phyloP scores from a whole-genome alignment of 2,888 invertebrate genomes.

The Poecilus cupreus region DNA sequence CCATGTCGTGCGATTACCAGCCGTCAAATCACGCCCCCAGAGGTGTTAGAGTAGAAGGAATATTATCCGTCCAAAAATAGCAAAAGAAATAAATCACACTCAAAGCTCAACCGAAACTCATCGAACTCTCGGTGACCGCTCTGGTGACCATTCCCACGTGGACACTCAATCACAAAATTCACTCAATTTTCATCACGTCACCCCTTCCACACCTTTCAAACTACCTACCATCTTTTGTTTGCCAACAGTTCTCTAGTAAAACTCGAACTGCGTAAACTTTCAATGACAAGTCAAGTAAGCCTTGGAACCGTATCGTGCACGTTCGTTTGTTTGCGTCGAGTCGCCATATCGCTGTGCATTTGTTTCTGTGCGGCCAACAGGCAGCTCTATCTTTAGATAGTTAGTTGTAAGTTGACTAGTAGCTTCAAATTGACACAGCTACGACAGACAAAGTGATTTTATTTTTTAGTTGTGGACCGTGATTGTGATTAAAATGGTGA shows the following conservation, averaged over 20 bases:
- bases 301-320: conserved; percentile 28
- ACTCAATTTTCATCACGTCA: no score
- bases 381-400: conserved; percentile 50
- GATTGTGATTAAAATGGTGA: background rate
- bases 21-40: no score
- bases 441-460: background rate
- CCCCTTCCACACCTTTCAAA: no score
- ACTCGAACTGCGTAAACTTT: background rate
- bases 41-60: no score
- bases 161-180: no score
- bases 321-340: conserved; percentile 28
- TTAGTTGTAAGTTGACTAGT: background rate
- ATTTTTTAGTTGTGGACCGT: conserved; percentile 1
- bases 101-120: no score
- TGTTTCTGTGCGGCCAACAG: conserved; percentile 36
- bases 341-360: conserved; percentile 37
- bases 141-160: no score
- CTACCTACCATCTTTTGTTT: conserved; percentile 25
- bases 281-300: conserved; percentile 44
- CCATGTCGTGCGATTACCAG: no score
- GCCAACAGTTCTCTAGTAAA: conserved; percentile 23
- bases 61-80: no score
- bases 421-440: background rate
- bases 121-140: no score
- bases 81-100: no score